Conservation (phyloP, 2,797 vertebrate species). For the Tamandua tetradactyla region DNA sequence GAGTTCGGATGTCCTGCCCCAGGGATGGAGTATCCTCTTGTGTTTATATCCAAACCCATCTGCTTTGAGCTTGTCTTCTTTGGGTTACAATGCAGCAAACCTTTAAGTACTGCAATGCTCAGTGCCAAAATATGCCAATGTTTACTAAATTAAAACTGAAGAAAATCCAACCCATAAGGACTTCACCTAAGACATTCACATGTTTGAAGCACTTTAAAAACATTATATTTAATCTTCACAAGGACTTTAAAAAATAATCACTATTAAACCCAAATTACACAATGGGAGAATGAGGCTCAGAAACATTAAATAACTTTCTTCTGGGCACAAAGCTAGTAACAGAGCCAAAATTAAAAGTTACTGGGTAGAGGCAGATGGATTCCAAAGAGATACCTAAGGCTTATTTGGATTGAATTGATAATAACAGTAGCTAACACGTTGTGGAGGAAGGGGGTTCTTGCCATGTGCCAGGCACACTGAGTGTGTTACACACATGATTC, state of each 20-base stretch:
- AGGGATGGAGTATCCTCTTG: background rate
- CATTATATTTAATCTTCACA: slow-evolving; percentile 11
- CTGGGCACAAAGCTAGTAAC: background rate
- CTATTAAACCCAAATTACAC: background rate
- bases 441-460: background rate
- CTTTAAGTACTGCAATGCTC: background rate
- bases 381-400: background rate
- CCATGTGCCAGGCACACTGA: background rate
- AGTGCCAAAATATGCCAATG: background rate
- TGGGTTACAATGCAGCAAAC: slow-evolving; percentile 15
- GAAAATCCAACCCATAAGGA: background rate
- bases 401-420: background rate
- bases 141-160: slow-evolving; percentile 26
- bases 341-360: background rate
- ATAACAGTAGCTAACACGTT: background rate
- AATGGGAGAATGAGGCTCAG: background rate
- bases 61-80: background rate
- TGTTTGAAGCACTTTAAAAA: background rate
- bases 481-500: background rate
- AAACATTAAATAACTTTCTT: background rate
- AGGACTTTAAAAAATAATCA: slow-evolving; percentile 32
- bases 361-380: background rate
- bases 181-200: background rate
- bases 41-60: background rate
- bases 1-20: background rate